Conservation (phyloP, 2,113 vertebrate species). For the Sula dactylatra region DNA sequence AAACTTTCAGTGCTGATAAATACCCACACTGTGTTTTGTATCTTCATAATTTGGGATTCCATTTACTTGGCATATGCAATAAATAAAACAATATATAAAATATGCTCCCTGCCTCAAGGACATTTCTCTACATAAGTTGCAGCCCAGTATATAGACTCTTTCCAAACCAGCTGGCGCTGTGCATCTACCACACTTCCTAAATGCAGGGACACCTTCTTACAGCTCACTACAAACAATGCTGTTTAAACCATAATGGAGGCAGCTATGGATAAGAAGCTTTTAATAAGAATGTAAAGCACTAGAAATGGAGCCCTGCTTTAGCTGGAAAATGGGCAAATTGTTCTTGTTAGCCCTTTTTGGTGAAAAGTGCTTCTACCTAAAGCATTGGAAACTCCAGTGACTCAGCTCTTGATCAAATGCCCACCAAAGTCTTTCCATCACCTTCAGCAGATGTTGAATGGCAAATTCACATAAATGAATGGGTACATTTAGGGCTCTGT, state of each 20-base stretch:
- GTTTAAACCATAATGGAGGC: not conserved
- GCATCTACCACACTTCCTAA: not conserved
- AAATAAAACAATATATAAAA: slow-evolving; percentile 65
- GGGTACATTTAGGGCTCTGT: not conserved
- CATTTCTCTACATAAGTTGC: not conserved
- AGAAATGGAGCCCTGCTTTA: not conserved
- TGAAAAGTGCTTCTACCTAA: slow-evolving; percentile 11
- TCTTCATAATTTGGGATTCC: slow-evolving; percentile 48
- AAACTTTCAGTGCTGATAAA: slow-evolving; percentile 58
- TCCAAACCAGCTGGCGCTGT: not conserved
- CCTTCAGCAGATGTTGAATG: slow-evolving; percentile 14
- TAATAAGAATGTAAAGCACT: not conserved
- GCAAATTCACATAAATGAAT: not conserved
- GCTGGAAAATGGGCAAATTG: not conserved
- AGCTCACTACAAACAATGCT: not conserved
- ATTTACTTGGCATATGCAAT: slow-evolving; percentile 39
- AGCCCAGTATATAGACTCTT: not conserved
- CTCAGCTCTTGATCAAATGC: slow-evolving; percentile 35
- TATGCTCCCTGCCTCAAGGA: slow-evolving; percentile 38
- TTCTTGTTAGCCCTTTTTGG: not conserved
- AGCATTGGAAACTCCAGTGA: not conserved
- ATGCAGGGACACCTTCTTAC: not conserved
- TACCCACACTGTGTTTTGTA: slow-evolving; percentile 47
- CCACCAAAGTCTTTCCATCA: not conserved
- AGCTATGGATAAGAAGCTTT: not conserved